Percentiles rank a stretch among this genome's conserved stretches.
phyloP scores from a whole-genome alignment of 92 coral and sea anemone genomes.

The Epizoanthus fatuus region DNA sequence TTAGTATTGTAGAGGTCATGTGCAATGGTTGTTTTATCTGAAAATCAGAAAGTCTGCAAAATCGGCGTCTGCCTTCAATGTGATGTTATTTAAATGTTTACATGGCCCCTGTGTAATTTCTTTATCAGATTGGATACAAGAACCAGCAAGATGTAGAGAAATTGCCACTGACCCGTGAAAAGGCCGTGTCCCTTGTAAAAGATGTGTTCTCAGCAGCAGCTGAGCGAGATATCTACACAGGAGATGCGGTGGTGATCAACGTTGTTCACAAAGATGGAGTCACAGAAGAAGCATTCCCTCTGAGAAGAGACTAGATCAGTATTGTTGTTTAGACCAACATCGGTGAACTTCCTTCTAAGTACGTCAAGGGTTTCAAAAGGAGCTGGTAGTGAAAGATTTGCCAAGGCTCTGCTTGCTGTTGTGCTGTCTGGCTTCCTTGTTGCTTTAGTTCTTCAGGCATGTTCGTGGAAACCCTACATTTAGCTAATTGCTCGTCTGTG shows the following conservation, averaged over 20 bases:
- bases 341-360: no score
- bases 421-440: no score
- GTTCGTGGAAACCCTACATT: no score
- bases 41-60: no score
- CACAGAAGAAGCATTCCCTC: slow-evolving; percentile 92
- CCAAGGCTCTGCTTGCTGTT: no score
- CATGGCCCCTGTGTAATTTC: neutral
- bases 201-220: slow-evolving; percentile 98
- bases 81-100: neutral
- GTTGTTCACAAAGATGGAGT: slow-evolving; percentile 89
- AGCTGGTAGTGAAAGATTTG: no score
- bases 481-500: no score
- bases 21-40: no score
- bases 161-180: slow-evolving; percentile 87
- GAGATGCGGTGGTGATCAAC: slow-evolving; percentile 90
- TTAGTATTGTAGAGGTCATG: no score
- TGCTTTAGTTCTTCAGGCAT: no score
- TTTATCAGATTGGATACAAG: slow-evolving; percentile 92
- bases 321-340: neutral
- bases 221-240: slow-evolving; percentile 98
- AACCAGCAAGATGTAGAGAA: slow-evolving; percentile 93
- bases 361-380: no score
- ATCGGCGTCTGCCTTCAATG: neutral
- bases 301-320: slow-evolving; percentile 82
- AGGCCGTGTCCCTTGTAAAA: slow-evolving; percentile 93